Conservation (phyloP, 2,888 invertebrate species). For the Holacanthella duospinosa region DNA sequence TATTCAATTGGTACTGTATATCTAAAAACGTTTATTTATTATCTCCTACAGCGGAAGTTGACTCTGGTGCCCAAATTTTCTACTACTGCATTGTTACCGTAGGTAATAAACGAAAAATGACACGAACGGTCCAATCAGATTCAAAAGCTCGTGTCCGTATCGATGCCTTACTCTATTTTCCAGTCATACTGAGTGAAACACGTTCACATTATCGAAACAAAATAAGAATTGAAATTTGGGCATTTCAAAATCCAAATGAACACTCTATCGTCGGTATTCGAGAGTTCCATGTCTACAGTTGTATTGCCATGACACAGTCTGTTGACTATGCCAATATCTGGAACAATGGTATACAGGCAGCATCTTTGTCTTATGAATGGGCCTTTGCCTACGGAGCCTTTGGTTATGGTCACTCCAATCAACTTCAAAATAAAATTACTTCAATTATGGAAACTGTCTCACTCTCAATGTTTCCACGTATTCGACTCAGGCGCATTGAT, state of each 20-base stretch:
- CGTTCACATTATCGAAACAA: conserved; percentile 22
- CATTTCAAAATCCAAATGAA: conserved; percentile 31
- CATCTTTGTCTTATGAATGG: conserved; percentile 23
- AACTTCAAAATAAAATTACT: conserved; percentile 24
- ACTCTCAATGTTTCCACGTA: conserved; percentile 33
- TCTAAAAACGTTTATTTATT: too few relatives aligned
- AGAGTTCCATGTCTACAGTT: conserved; percentile 22
- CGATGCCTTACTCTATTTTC: conserved; percentile 22
- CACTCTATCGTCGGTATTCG: too few relatives aligned
- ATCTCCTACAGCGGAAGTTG: too few relatives aligned
- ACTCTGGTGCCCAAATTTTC: conserved; percentile 16
- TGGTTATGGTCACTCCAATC: conserved; percentile 32
- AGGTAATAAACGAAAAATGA: conserved; percentile 19
- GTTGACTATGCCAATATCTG: conserved; percentile 19
- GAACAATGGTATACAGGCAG: conserved; percentile 23
- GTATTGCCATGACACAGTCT: conserved; percentile 24
- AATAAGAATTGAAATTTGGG: conserved; percentile 28
- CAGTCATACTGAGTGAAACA: conserved; percentile 21
- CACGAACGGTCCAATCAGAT: conserved; percentile 16
- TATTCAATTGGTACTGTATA: too few relatives aligned
- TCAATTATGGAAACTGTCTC: conserved; percentile 25
- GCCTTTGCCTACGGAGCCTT: conserved; percentile 30
- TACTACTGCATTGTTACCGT: conserved; percentile 22
- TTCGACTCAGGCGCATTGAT: conserved; percentile 19
- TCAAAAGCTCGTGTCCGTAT: conserved; percentile 18